Conservation (phyloP, 1,140 invertebrate genomes). For the Megalonaias nervosa region DNA sequence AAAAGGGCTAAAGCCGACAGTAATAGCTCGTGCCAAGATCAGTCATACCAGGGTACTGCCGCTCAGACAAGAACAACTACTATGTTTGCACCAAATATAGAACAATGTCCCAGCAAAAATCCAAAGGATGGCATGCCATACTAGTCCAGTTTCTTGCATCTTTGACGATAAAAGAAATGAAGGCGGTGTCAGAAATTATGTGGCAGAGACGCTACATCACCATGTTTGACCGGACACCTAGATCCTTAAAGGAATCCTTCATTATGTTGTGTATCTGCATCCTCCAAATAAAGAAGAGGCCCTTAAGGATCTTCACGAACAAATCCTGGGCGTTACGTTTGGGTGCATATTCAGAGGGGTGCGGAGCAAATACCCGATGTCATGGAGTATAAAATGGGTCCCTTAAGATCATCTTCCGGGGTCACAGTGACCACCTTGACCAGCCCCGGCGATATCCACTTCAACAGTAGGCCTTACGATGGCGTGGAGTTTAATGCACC, state of each 20-base stretch:
- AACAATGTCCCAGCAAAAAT: neutral
- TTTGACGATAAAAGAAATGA: conserved; percentile 17
- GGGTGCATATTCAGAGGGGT: conserved; percentile 13
- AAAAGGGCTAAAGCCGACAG: too few species aligned
- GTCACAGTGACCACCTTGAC: conserved; percentile 1
- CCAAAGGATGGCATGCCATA: neutral
- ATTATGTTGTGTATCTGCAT: conserved; percentile 13
- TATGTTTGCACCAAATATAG: neutral
- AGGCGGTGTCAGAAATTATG: neutral
- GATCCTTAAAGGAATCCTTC: conserved; percentile 21
- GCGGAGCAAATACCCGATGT: conserved; percentile 9
- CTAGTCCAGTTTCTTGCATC: conserved; percentile 3
- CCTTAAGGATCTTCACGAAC: conserved; percentile 1
- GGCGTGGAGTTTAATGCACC: conserved; percentile 13
- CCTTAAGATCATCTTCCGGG: neutral
- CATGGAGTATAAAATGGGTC: conserved; percentile 31
- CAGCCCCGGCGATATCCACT: conserved; percentile 12
- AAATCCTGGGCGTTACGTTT: conserved; percentile 7
- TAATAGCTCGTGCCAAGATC: too few species aligned
- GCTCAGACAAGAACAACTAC: too few species aligned
- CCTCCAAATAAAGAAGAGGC: conserved; percentile 18
- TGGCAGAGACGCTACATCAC: neutral
- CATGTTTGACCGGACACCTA: neutral
- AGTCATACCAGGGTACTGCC: too few species aligned
- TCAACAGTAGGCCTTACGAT: conserved; percentile 20